Evolutionary conservation across 2,888 invertebrate species (phyloP).

Genomic region (Nudaria mundana): DNA sequence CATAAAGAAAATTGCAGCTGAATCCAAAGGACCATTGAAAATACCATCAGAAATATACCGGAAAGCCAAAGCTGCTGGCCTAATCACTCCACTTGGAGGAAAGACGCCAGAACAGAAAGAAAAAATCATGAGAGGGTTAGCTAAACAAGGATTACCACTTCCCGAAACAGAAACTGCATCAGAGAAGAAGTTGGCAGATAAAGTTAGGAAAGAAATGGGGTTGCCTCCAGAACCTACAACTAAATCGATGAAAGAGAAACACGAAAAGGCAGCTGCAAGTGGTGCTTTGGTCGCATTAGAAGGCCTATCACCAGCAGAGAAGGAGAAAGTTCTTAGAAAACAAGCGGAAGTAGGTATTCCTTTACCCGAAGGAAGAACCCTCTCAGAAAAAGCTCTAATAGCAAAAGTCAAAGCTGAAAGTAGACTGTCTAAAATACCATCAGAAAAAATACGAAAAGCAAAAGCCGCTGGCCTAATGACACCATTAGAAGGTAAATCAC

Average conservation of each 20-base stretch:
- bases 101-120: slow-evolving; percentile 34
- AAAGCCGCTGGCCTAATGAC: slow-evolving; percentile 25
- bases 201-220: slow-evolving; percentile 33
- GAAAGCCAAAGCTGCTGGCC: not conserved
- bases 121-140: slow-evolving; percentile 31
- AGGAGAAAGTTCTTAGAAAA: slow-evolving; percentile 35
- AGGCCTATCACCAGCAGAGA: slow-evolving; percentile 33
- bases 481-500: slow-evolving; percentile 24
- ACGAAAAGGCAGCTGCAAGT: slow-evolving; percentile 24
- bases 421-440: not conserved
- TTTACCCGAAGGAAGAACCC: slow-evolving; percentile 35
- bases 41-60: not conserved
- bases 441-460: slow-evolving; percentile 13
- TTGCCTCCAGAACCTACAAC: slow-evolving; percentile 36
- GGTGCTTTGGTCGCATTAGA: slow-evolving; percentile 35
- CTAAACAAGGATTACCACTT: slow-evolving; percentile 34
- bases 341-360: slow-evolving; percentile 30
- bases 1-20: slow-evolving; percentile 20
- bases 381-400: slow-evolving; percentile 3
- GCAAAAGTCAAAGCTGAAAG: not conserved
- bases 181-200: slow-evolving; percentile 36
- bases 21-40: not conserved
- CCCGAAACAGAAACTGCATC: slow-evolving; percentile 41
- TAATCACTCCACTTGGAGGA: slow-evolving; percentile 33
- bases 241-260: slow-evolving; percentile 18